Evolutionary conservation across 2,797 vertebrate genomes (phyloP), one percentile per base, ranked within the genome.

Genomic region (Rhabdophis nuchalis): DNA sequence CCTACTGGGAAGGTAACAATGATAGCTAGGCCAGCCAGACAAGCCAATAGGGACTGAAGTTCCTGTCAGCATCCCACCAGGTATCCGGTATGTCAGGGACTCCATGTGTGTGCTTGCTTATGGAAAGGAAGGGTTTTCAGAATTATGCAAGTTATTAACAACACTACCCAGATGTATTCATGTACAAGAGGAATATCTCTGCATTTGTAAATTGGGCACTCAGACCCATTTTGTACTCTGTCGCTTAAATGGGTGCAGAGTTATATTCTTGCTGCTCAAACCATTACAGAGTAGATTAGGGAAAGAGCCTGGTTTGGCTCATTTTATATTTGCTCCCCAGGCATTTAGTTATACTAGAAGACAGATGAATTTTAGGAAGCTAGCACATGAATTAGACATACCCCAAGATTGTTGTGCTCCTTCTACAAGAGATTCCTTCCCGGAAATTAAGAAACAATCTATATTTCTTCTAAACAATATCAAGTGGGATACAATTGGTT

Each of bases 401-500:
- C 23, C 5, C n/a, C 32, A 89, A 72, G 27, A 29, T 87, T 60
- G 23, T 54, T 61, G 8, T 61, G 25, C 16, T 25, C 13, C 72
- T 68, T 25, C 27, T 23, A 23, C 16, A 32, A 46, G 18, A 90
- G 54, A 86, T 54, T 27, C 20, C 23, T 18, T 32, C 23, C 3
- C 14, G 36, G 46, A n/a, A 2, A n/a, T 36, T 60, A 23, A 56
- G 58, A 54, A 90, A 32, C 13, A 41, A 87, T 50, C 89, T 25
- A 4, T 7, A 3, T 20, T 0, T 0, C 1, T 0, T 53, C 89
- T 88, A 94, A 94, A 93, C 27, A 86, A 90, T 50, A 92, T 86
- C 32, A 36, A 68, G 56, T 20, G 2, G n/a, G 90, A 0, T 0
- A 41, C 58, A 0, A 14, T 91, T 89, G 72, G 2, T 88, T 86